A percentile compares a stretch with the other conserved stretches of the same genome.
These are phyloP conservation scores for Tragelaphus buxtoni DNA, from an alignment of 2,113 vertebrate species.

Conservation along the genomic window DNA sequence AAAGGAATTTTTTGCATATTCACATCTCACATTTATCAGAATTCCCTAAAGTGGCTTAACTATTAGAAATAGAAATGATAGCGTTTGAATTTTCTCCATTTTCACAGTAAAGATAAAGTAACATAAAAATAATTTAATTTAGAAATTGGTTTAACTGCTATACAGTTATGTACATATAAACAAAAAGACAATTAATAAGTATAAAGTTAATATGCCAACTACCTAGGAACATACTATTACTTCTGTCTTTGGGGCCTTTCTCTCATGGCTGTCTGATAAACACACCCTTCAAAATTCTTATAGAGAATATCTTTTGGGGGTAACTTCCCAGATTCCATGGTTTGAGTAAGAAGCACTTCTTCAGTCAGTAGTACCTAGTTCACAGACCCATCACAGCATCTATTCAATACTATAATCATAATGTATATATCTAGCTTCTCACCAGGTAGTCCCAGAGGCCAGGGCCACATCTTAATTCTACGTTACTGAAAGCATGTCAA, in stretches of 20 bases:
- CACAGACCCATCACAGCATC: neutral
- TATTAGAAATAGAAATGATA: slow-evolving; percentile 29
- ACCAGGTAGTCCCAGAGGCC: neutral
- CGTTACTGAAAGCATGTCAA: neutral
- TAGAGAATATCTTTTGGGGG: neutral
- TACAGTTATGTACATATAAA: neutral
- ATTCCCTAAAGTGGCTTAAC: slow-evolving; percentile 18
- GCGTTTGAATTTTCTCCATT: neutral
- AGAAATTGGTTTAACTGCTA: neutral
- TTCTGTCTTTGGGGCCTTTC: neutral
- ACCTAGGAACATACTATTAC: neutral
- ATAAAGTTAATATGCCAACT: neutral
- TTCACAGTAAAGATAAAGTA: neutral
- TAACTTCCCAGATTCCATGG: neutral
- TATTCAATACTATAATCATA: neutral
- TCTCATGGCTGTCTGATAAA: neutral
- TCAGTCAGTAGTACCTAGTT: neutral
- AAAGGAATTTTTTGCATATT: neutral
- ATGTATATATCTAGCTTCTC: neutral
- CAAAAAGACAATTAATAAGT: neutral
- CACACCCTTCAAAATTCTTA: neutral
- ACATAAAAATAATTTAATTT: neutral
- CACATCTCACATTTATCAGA: neutral
- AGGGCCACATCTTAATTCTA: neutral
- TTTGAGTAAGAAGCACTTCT: neutral